Conservation (phyloP, 2,113 vertebrate genomes). For the Rhabdomys dilectus region DNA sequence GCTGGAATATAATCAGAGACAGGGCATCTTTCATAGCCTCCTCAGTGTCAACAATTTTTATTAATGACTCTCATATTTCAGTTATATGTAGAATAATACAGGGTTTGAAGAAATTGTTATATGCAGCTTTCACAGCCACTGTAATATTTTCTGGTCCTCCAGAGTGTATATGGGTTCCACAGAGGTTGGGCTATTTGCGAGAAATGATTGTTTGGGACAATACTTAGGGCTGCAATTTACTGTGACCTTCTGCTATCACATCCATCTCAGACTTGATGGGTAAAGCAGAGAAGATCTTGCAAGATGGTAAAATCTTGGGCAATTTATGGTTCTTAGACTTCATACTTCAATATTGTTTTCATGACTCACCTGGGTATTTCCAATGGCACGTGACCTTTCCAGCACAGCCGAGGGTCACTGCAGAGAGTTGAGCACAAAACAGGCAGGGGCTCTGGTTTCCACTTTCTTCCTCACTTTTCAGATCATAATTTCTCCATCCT, state of each 20-base stretch:
- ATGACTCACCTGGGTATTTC: background rate
- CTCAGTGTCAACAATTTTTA: slow-evolving; percentile 40
- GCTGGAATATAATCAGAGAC: background rate
- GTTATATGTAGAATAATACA: slow-evolving; percentile 24
- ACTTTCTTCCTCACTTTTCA: no score
- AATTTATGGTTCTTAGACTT: slow-evolving; percentile 31
- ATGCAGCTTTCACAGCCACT: background rate
- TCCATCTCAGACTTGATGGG: slow-evolving; percentile 42
- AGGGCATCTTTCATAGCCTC: slow-evolving; percentile 8
- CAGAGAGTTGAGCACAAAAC: background rate
- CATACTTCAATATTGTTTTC: background rate
- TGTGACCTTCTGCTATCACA: background rate
- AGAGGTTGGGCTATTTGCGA: background rate
- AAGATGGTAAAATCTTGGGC: background rate
- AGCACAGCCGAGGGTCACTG: fast-evolving
- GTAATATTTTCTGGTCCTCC: slow-evolving; percentile 44
- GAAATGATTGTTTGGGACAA: slow-evolving; percentile 42
- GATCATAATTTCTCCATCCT: background rate
- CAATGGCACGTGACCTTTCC: fast-evolving
- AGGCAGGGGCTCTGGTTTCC: fast-evolving
- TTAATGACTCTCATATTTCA: slow-evolving; percentile 53
- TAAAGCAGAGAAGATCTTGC: background rate
- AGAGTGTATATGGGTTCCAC: background rate
- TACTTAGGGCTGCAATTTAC: slow-evolving; percentile 31
- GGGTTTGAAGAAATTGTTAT: slow-evolving; percentile 20